phyloP scores from a whole-genome alignment of 2,797 vertebrate genomes.

The Alca torda region DNA sequence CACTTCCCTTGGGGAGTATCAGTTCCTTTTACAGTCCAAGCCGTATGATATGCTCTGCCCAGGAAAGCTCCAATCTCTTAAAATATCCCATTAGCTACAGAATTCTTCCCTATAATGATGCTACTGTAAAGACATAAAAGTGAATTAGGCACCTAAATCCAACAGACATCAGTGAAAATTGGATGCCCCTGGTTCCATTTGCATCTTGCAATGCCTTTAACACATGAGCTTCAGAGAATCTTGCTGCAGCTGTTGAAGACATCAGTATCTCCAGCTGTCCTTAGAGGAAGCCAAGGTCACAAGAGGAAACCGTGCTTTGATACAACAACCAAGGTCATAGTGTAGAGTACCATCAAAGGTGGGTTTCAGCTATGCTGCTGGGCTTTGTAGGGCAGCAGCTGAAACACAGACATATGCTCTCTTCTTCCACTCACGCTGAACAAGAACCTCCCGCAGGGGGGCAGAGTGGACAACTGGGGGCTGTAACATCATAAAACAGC shows the following conservation, averaged over 20 bases:
- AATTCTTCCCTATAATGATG: background rate
- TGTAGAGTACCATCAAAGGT: background rate
- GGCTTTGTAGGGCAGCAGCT: background rate
- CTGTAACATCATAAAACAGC: background rate
- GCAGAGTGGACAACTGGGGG: background rate
- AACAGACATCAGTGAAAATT: background rate
- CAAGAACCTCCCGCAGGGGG: background rate
- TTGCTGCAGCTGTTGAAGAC: conserved; percentile 40
- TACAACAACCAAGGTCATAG: background rate
- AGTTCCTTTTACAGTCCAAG: background rate
- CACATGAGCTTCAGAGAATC: background rate
- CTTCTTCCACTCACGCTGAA: background rate
- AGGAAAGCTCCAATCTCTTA: background rate
- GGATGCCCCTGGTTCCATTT: background rate
- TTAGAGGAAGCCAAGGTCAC: background rate
- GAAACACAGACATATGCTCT: background rate
- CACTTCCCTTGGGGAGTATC: background rate
- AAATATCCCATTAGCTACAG: background rate
- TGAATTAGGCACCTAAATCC: background rate
- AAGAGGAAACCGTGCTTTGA: background rate
- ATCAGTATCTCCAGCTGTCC: conserved; percentile 38
- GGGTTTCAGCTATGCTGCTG: conserved; percentile 12
- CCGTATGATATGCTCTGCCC: background rate
- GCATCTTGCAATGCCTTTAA: background rate
- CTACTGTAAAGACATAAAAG: background rate